These are phyloP conservation scores for Zaprionus ghesquierei DNA, from an alignment of 1,140 invertebrate genomes.

Conservation along the genomic window DNA sequence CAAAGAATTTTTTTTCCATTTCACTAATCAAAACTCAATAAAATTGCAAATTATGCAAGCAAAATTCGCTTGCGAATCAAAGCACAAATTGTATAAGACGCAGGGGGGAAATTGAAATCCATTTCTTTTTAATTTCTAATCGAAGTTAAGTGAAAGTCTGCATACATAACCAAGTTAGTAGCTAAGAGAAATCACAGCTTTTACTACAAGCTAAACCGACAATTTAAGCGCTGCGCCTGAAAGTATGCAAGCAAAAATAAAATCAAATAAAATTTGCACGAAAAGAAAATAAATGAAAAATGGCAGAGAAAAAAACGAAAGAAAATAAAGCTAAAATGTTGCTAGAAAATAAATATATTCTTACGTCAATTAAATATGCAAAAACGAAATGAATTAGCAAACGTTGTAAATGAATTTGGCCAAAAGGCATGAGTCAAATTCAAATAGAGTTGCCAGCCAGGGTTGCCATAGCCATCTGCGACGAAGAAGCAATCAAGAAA, in stretches of 20 bases:
- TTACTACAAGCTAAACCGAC: neutral
- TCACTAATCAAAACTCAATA: neutral
- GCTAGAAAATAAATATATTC: neutral
- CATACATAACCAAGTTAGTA: neutral
- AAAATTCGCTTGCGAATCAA: neutral
- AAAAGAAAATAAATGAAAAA: slow-evolving; percentile 6
- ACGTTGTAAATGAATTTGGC: slow-evolving; percentile 33
- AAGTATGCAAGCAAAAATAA: slow-evolving; percentile 49
- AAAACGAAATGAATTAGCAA: slow-evolving; percentile 36
- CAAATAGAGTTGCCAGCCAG: neutral
- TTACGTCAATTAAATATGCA: slow-evolving; percentile 17
- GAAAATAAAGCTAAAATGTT: neutral
- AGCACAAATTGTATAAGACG: neutral
- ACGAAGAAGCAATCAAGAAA: slow-evolving; percentile 71
- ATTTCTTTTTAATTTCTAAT: neutral
- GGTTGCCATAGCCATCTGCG: too few species aligned
- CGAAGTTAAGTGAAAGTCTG: neutral
- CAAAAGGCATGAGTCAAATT: slow-evolving; percentile 17
- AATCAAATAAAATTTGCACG: neutral
- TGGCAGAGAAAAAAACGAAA: neutral
- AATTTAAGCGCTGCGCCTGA: slow-evolving; percentile 30
- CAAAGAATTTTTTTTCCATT: neutral
- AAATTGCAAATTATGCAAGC: neutral
- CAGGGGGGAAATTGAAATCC: neutral
- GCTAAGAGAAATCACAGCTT: neutral